phyloP scores from a whole-genome alignment of 1,140 invertebrate genomes.

The Drosophila pseudoobscura region DNA sequence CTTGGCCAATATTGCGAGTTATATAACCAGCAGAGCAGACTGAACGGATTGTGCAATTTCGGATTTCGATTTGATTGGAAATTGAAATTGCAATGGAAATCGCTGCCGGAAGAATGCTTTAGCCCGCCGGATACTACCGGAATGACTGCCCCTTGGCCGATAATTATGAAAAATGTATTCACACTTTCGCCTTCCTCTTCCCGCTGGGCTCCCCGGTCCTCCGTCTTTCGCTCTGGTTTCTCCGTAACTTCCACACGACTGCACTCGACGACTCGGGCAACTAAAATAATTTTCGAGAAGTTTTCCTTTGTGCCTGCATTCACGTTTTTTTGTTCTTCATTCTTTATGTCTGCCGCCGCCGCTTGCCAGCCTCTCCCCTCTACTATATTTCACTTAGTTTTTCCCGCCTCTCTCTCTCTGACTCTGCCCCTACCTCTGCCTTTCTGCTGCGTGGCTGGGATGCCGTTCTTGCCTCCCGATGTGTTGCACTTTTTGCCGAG shows the following conservation, averaged over 20 bases:
- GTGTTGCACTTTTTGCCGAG: too few species aligned
- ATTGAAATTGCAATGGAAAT: background rate
- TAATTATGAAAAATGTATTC: conserved; percentile 33
- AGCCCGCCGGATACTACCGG: conserved; percentile 8
- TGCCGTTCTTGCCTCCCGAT: too few species aligned
- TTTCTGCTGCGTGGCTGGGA: too few species aligned
- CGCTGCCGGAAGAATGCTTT: background rate
- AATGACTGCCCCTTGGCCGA: background rate
- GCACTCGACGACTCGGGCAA: conserved; percentile 68
- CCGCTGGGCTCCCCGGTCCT: too few species aligned
- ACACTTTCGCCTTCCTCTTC: conserved; percentile 7
- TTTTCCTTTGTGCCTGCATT: conserved; percentile 75
- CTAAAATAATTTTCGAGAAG: conserved; percentile 78
- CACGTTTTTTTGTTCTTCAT: conserved; percentile 23
- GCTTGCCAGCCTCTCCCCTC: too few species aligned
- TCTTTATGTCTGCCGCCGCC: background rate
- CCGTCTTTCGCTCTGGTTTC: conserved; percentile 19
- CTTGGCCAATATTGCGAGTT: conserved; percentile 32
- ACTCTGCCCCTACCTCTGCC: too few species aligned
- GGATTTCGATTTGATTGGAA: conserved; percentile 6
- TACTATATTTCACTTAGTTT: conserved; percentile 16
- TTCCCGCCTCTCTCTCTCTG: too few species aligned
- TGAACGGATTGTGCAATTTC: conserved; percentile 41
- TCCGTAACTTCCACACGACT: conserved; percentile 68
- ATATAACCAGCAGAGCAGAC: conserved; percentile 57